A percentile compares a stretch with the other conserved stretches of the same genome.
phyloP scores from a whole-genome alignment of 2,888 invertebrate genomes.

The Drosophila ustulata region DNA sequence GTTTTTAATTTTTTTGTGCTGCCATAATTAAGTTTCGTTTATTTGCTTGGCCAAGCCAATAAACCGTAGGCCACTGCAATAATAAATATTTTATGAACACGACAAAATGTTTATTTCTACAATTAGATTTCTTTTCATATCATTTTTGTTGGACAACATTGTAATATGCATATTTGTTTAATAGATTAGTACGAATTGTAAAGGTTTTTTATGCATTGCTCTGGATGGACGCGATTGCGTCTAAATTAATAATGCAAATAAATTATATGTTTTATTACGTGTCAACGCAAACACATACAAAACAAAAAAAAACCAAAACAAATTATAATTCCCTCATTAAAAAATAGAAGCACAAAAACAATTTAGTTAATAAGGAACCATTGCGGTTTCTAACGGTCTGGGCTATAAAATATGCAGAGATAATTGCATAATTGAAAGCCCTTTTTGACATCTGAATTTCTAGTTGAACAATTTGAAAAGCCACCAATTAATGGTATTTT shows the following conservation, averaged over 20 bases:
- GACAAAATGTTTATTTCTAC: slow-evolving; percentile 68
- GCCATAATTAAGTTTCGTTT: slow-evolving; percentile 74
- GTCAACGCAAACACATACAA: slow-evolving; percentile 27
- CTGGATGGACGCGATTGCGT: slow-evolving; percentile 46
- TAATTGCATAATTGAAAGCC: slow-evolving; percentile 38
- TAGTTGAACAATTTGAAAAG: slow-evolving; percentile 7
- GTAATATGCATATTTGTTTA: slow-evolving; percentile 53
- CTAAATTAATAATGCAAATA: slow-evolving; percentile 74
- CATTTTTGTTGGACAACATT: slow-evolving; percentile 22
- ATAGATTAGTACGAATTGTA: slow-evolving; percentile 43
- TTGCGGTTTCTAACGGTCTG: slow-evolving; percentile 4
- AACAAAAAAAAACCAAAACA: slow-evolving; percentile 10
- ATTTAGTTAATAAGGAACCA: background rate
- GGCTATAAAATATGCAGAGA: slow-evolving; percentile 27
- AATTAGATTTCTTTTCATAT: slow-evolving; percentile 55
- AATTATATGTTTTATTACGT: slow-evolving; percentile 60
- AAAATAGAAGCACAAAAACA: slow-evolving; percentile 4
- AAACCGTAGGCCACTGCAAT: slow-evolving; percentile 61
- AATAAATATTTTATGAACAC: slow-evolving; percentile 78
- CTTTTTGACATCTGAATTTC: slow-evolving; percentile 18
- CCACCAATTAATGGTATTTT: background rate
- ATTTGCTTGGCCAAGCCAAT: slow-evolving; percentile 62
- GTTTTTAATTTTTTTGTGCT: slow-evolving; percentile 20
- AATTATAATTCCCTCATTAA: slow-evolving; percentile 19
- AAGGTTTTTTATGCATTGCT: slow-evolving; percentile 27